A percentile compares a stretch with the other conserved stretches of the same genome.
Evolutionary conservation across 2,797 vertebrate genomes (phyloP).

Genomic region (Lepus townsendii): DNA sequence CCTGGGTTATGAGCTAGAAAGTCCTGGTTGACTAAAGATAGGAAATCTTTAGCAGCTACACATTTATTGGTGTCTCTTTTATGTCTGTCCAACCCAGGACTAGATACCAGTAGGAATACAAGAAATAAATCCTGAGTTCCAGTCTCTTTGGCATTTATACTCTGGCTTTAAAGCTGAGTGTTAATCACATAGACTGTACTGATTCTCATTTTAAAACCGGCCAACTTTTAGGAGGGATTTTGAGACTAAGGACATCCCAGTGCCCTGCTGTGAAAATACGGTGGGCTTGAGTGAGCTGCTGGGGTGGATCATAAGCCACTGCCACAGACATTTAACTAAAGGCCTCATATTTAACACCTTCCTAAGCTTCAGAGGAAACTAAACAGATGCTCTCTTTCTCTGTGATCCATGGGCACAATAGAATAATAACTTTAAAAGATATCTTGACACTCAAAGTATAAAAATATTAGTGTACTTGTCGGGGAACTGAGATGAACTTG

Average conservation of each 20-base stretch:
- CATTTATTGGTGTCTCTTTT: not conserved
- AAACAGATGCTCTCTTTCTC: not conserved
- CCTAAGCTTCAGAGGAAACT: not conserved
- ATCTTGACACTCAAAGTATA: not conserved
- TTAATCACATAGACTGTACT: not conserved
- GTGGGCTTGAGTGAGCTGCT: not conserved
- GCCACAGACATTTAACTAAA: not conserved
- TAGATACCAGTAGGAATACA: not conserved
- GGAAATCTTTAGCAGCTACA: not conserved
- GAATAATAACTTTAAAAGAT: not conserved
- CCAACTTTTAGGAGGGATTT: not conserved
- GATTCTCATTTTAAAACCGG: not conserved
- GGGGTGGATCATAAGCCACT: not conserved
- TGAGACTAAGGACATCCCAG: not conserved
- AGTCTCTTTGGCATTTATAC: not conserved
- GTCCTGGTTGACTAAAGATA: not conserved
- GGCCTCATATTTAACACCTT: not conserved
- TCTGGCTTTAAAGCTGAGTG: not conserved
- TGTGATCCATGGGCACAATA: not conserved
- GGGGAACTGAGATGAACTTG: not conserved
- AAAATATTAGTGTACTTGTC: not conserved
- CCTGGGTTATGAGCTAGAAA: not conserved
- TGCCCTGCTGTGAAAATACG: not conserved
- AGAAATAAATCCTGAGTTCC: not conserved
- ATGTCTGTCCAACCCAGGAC: not conserved